These are phyloP conservation scores for Athalia cordata DNA, from an alignment of 2,888 invertebrate species.

Conservation along the genomic window DNA sequence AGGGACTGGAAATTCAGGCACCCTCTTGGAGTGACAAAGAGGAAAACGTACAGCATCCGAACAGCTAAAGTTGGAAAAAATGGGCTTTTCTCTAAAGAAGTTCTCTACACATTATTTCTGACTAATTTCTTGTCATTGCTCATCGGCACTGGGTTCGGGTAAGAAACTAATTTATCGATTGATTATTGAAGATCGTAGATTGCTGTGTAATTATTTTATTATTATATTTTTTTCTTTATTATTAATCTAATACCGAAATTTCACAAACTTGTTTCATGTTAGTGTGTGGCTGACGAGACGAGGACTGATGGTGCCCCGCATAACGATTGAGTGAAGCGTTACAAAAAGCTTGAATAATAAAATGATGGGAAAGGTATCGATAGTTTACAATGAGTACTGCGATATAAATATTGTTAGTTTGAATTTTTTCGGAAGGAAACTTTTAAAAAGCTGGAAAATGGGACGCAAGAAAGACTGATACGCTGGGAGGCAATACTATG, in stretches of 20 bases:
- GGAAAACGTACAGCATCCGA: conserved; percentile 80
- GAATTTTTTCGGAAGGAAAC: conserved; percentile 29
- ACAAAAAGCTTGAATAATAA: conserved; percentile 46
- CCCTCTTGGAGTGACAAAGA: conserved; percentile 78
- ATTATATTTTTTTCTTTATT: not conserved
- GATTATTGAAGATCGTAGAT: not conserved
- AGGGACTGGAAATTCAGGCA: conserved; percentile 93
- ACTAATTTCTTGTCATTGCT: conserved; percentile 93
- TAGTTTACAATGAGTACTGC: conserved; percentile 12
- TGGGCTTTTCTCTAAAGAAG: conserved; percentile 91
- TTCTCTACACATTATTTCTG: conserved; percentile 91
- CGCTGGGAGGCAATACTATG: conserved; percentile 58
- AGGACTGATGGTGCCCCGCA: conserved; percentile 67
- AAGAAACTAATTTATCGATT: conserved; percentile 61
- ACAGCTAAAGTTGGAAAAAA: conserved; percentile 85
- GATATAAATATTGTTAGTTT: conserved; percentile 40
- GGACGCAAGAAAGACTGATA: conserved; percentile 66
- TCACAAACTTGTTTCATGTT: conserved; percentile 61
- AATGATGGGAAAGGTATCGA: conserved; percentile 1
- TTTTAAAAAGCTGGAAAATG: conserved; percentile 46
- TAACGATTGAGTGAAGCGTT: conserved; percentile 66
- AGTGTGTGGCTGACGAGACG: conserved; percentile 84
- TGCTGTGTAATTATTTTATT: not conserved
- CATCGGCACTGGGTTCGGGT: conserved; percentile 95
- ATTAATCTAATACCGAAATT: not conserved